These are phyloP conservation scores for Cephus sareptanus DNA, from an alignment of 2,888 invertebrate genomes.

Conservation along the genomic window DNA sequence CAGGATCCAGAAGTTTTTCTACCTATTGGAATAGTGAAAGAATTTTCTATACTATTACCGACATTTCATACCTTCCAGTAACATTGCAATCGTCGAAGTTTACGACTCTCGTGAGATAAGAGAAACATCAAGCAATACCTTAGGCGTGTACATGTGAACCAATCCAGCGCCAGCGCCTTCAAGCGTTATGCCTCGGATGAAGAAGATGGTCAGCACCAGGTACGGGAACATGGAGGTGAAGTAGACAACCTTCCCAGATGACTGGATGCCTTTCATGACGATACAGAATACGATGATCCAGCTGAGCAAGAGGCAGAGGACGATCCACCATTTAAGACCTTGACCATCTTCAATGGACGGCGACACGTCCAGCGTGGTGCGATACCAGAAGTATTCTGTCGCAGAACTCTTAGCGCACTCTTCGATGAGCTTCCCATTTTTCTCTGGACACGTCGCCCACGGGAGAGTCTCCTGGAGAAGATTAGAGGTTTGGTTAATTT, in stretches of 20 bases:
- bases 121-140: constrained; percentile 69
- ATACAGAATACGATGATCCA: constrained; percentile 95
- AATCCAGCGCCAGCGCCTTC: constrained; percentile 89
- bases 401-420: constrained; percentile 88
- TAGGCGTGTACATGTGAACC: constrained; percentile 91
- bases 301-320: constrained; percentile 84
- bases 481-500: background rate
- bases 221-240: constrained; percentile 97
- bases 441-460: constrained; percentile 83
- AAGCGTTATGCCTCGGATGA: constrained; percentile 88
- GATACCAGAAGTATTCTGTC: constrained; percentile 94
- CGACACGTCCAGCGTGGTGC: constrained; percentile 88
- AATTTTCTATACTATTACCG: constrained; percentile 13
- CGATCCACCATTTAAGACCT: constrained; percentile 93
- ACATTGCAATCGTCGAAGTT: background rate
- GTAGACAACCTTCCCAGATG: constrained; percentile 95
- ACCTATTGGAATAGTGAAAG: constrained; percentile 69
- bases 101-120: background rate
- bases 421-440: constrained; percentile 68
- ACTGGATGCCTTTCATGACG: constrained; percentile 96
- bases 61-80: background rate
- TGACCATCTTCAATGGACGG: constrained; percentile 87
- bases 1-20: constrained; percentile 85
- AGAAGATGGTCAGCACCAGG: constrained; percentile 92
- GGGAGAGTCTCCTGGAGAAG: constrained; percentile 79